Evolutionary conservation across 2,113 vertebrate genomes (phyloP), one percentile per base, ranked within the genome.

Genomic region (Trematomus loennbergii): DNA sequence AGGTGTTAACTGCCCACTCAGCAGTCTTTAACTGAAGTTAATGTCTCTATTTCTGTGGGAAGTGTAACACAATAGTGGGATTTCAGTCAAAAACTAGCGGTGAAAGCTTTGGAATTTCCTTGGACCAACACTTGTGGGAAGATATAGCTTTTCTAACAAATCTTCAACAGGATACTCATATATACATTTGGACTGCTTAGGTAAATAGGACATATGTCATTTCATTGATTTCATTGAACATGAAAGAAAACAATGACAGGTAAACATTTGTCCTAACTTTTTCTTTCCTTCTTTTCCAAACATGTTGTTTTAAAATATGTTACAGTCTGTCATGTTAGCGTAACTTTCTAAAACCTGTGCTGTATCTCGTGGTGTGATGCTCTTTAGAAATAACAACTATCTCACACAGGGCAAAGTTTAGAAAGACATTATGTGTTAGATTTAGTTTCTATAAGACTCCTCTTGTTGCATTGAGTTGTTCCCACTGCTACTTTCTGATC

Each of bases 1-100:
- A 53, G 85, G 90, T 75, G 91, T 81, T 83, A 94, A 90, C 79
- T 64, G 69, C 69, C 73, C 79, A 81, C 83, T 77, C 68, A 13
- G 60, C 79, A 67, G 45, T 63, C 74, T 55, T 54, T 61, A 49
- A 25, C 29, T 79, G 54, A 64, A 48, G 50, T 15, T 54, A 69
- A 73, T 54, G 53, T 75, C 45, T 79, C 13, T 62, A 0, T 40
- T 36, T 43, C 58, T 25, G 11, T 11, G 12, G 33, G 57, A 86
- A 61, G 59, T 16, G 64, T 64, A 16, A 64, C 43, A 5, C 18
- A 43, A 50, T 15, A 4, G 12, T 53, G 22, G 49, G 58, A 29
- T 63, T 72, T 65, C 25, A 40, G 40, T 54, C 10, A 65, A 55
- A 54, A 61, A 54, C 1, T n/a, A 25, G 1, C 2, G 36, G 13